Evolutionary conservation across 2,888 invertebrate genomes (phyloP), one percentile per base, ranked within the genome.

Genomic region (Noctuana brunneofusca): DNA sequence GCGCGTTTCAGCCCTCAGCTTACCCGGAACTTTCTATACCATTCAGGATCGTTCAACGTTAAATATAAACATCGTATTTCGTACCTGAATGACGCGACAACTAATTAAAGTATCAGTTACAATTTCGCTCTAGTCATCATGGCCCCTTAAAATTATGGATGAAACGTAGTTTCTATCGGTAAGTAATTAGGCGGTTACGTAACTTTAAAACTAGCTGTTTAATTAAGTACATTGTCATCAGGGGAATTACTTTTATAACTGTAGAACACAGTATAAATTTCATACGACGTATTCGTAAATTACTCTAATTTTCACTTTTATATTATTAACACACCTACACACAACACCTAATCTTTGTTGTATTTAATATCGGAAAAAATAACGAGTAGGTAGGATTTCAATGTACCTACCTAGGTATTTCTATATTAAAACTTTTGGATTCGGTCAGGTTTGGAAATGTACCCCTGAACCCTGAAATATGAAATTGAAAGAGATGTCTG

Each of bases 401-500:
- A 24, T 24, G 24, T 24, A 24, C 24, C 4, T 24, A 3, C 5
- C n/a, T n/a, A n/a, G n/a, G n/a, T n/a, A n/a, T n/a, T n/a, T n/a
- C n/a, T n/a, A n/a, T n/a, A n/a, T n/a, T n/a, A n/a, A n/a, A n/a
- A n/a, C 5, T 5, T 24, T 24, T 24, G 24, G 1, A 24, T 24
- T 4, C 24, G 24, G 3, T 24, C 24, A 35, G 35, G 12, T 35
- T n/a, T 35, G n/a, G n/a, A n/a, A n/a, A n/a, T n/a, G n/a, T n/a
- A n/a, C n/a, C n/a, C n/a, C n/a, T n/a, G n/a, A n/a, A n/a, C n/a
- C n/a, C n/a, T n/a, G n/a, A 18, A 43, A 43, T 0, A 79, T 80
- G 78, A 85, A 81, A 71, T 69, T 76, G 54, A 86, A 81, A 65
- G 87, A 86, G 12, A 72, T 76, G 64, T 63, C 75, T 0, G 91